Evolutionary conservation across 2,797 vertebrate genomes (phyloP), one percentile per base, ranked within the genome.

Genomic region (Spondyliosoma cantharus): DNA sequence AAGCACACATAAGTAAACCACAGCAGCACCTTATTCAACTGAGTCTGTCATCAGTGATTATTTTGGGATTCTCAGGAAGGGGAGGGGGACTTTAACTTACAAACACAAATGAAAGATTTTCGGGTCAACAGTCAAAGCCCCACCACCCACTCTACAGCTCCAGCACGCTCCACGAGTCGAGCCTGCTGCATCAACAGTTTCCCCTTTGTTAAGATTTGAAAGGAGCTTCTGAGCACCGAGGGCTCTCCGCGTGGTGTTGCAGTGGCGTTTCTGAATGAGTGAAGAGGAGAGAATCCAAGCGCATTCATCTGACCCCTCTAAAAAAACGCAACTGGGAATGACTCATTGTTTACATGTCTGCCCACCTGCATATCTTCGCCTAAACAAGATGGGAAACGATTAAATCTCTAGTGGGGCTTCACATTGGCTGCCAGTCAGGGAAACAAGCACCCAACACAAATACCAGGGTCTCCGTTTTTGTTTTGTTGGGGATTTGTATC

Each of bases 121-220:
- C 1, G 62, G 86, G 81, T 78, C 72, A 76, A 78, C 64, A 66
- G 71, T 65, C 52, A 82, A 27, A 76, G 74, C 68, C 46, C 63
- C 48, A 19, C 9, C 37, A 15, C 54, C 5, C 57, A 43, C 52
- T 68, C 54, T 65, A 69, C 69, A 71, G 70, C 48, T 53, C 50
- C 61, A 56, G 69, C 76, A 67, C 76, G 66, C 59, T 66, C 43
- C 78, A 81, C 49, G 7, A 53, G 80, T 76, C 60, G 4, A 74
- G 74, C 78, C 79, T 81, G 88, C 83, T 76, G 64, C 64, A 76
- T 6, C 73, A 74, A 87, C 85, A 90, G 22, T 80, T 87, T 77
- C 68, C 52, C 46, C 76, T 83, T 88, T 88, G 79, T 87, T 9
- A 25, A 65, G 52, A 25, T 71, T 52, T 78, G 58, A 90, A 86